These are phyloP conservation scores for Myotis pilosus DNA, from an alignment of 2,797 vertebrate genomes.

Conservation along the genomic window DNA sequence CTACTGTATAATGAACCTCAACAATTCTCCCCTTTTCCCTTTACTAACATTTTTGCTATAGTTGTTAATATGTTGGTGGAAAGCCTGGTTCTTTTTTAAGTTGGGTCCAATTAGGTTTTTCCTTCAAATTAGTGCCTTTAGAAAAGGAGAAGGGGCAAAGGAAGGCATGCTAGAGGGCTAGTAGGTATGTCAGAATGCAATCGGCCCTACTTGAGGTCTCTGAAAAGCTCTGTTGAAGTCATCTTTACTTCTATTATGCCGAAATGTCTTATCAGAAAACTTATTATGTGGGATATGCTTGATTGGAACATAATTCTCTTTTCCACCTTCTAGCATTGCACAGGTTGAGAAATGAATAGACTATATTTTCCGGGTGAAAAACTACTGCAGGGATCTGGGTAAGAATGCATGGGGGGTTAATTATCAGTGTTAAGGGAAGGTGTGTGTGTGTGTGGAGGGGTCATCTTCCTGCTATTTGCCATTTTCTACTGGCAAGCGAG, in stretches of 20 bases:
- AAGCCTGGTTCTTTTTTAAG: background rate
- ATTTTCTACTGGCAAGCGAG: background rate
- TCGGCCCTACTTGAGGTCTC: background rate
- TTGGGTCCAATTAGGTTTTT: background rate
- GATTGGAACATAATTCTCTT: background rate
- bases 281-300: background rate
- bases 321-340: background rate
- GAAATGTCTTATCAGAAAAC: background rate
- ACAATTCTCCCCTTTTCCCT: background rate
- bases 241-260: background rate
- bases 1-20: background rate
- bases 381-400: background rate
- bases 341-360: background rate
- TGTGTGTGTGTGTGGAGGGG: background rate
- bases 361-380: background rate
- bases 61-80: background rate
- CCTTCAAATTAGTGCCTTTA: background rate
- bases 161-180: background rate
- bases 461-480: background rate
- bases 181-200: background rate
- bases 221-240: background rate
- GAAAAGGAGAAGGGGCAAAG: background rate
- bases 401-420: background rate
- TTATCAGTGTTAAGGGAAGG: background rate
- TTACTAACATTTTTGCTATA: background rate